Conservation (phyloP, 2,888 invertebrate genomes). For the Trissonchulus latispiculum region DNA sequence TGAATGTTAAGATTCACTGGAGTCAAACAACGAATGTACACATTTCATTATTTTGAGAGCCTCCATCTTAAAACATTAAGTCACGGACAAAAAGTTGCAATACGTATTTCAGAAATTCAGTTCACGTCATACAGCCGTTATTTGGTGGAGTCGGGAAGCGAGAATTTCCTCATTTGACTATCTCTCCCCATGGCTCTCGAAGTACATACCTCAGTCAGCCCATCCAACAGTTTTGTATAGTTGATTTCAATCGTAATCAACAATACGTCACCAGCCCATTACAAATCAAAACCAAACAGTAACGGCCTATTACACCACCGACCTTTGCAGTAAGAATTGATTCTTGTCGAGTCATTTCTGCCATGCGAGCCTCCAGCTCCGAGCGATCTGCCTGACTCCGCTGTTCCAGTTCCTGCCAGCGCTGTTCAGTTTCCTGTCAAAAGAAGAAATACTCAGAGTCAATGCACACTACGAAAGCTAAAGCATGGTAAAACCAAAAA, state of each 20-base stretch:
- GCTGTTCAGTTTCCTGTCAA: conserved; percentile 47
- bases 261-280: neutral
- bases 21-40: too few species aligned
- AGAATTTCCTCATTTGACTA: too few species aligned
- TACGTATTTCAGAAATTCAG: too few species aligned
- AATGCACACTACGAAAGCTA: neutral
- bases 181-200: too few species aligned
- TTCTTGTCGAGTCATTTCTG: conserved; percentile 38
- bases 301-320: neutral
- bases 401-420: conserved; percentile 50
- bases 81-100: too few species aligned
- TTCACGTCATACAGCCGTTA: too few species aligned
- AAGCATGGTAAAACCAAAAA: neutral
- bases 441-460: neutral
- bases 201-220: too few species aligned
- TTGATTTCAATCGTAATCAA: neutral
- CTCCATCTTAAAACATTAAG: too few species aligned
- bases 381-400: conserved; percentile 42
- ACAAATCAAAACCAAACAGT: neutral
- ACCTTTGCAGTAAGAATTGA: conserved; percentile 48
- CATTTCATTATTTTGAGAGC: too few species aligned
- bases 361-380: conserved; percentile 48
- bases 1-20: too few species aligned
- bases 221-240: too few species aligned
- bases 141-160: too few species aligned